These are phyloP conservation scores for Hypercompe scribonia DNA, from an alignment of 2,888 invertebrate species.

Conservation along the genomic window DNA sequence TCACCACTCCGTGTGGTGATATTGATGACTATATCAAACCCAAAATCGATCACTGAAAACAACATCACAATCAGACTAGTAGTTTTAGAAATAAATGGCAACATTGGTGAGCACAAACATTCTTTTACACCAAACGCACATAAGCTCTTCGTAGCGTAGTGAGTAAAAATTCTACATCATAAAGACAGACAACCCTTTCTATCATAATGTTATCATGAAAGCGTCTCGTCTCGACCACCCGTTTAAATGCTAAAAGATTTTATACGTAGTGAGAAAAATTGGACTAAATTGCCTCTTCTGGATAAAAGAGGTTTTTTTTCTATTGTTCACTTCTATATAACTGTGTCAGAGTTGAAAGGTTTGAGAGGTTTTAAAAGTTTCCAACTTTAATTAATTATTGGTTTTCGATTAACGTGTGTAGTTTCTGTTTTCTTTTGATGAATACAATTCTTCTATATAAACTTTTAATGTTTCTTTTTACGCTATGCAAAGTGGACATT, in stretches of 20 bases:
- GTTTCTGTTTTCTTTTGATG: too few relatives aligned
- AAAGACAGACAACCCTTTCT: conserved; percentile 30
- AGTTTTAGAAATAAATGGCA: too few relatives aligned
- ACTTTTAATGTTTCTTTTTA: too few relatives aligned
- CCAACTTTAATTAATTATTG: not conserved
- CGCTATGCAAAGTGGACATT: too few relatives aligned
- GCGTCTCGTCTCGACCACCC: conserved; percentile 30
- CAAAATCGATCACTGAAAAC: too few relatives aligned
- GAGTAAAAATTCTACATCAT: conserved; percentile 22
- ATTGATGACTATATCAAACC: too few relatives aligned
- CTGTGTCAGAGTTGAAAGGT: not conserved
- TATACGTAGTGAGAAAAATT: conserved; percentile 58
- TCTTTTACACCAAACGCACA: too few relatives aligned
- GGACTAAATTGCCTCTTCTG: conserved; percentile 53
- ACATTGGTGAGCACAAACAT: too few relatives aligned
- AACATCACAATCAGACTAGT: too few relatives aligned
- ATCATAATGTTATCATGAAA: conserved; percentile 34
- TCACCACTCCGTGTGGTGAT: too few relatives aligned
- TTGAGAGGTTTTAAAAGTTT: not conserved
- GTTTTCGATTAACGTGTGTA: not conserved
- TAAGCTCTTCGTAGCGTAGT: too few relatives aligned
- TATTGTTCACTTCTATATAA: conserved; percentile 6
- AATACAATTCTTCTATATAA: too few relatives aligned
- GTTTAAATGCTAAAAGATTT: conserved; percentile 55
- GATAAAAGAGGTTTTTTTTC: conserved; percentile 45